Percentiles rank a stretch among this genome's conserved stretches.
Evolutionary conservation across 2,888 invertebrate genomes (phyloP).

Genomic region (Chrysomela aeneicollis): DNA sequence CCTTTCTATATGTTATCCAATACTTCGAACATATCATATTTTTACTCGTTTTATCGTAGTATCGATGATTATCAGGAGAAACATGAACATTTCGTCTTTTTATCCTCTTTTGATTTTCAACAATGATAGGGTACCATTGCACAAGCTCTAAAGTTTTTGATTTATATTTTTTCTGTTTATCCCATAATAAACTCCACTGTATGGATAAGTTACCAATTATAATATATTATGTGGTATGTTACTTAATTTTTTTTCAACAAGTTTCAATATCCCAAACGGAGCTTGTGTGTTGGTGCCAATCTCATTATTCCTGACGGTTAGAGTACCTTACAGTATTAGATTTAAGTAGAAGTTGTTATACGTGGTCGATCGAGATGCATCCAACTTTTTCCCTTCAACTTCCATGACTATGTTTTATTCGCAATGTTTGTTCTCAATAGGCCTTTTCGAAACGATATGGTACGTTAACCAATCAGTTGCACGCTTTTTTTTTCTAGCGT

Average conservation of each 20-base stretch:
- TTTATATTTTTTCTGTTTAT: neutral
- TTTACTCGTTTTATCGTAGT: neutral
- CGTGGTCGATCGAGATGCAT: neutral
- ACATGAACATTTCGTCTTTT: neutral
- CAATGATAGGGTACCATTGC: neutral
- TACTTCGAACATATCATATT: slow-evolving; percentile 1
- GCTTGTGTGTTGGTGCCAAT: slow-evolving; percentile 8
- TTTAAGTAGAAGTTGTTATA: slow-evolving; percentile 42
- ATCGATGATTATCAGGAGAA: neutral
- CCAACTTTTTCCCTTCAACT: neutral
- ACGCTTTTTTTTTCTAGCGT: too few relatives aligned
- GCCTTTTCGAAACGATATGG: too few relatives aligned
- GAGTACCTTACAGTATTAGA: slow-evolving; percentile 58
- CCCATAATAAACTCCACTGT: too few relatives aligned
- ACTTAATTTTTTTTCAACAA: too few relatives aligned
- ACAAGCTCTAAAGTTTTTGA: neutral
- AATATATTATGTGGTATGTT: too few relatives aligned
- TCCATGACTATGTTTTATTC: too few relatives aligned
- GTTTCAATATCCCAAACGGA: too few relatives aligned
- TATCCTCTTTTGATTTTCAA: neutral
- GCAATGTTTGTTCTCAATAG: too few relatives aligned
- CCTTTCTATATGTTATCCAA: too few relatives aligned
- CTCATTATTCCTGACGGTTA: slow-evolving; percentile 36
- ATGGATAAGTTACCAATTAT: too few relatives aligned
- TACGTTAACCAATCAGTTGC: too few relatives aligned